Conservation (phyloP, 2,797 vertebrate species). For the Microtus obscurus region DNA sequence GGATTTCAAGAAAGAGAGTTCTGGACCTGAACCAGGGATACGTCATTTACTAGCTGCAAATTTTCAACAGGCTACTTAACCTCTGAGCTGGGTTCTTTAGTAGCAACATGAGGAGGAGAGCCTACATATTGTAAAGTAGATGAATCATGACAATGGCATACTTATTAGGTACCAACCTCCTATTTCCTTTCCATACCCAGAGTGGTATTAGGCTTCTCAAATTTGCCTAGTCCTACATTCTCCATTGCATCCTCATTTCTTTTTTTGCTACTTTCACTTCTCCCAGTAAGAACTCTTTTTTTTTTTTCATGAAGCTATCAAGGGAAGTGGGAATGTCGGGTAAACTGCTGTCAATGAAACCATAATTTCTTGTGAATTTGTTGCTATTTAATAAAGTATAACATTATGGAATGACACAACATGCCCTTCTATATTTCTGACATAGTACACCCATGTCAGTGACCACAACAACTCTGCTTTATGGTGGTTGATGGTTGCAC, state of each 20-base stretch:
- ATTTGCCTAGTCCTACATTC: neutral
- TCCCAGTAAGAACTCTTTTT: neutral
- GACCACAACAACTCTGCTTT: neutral
- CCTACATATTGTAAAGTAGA: neutral
- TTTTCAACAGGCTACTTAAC: slow-evolving; percentile 30
- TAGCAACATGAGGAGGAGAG: neutral
- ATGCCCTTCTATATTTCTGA: neutral
- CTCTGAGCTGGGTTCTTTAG: slow-evolving; percentile 1
- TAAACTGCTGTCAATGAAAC: neutral
- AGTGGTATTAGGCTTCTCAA: neutral
- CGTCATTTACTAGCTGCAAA: neutral
- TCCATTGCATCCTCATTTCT: neutral
- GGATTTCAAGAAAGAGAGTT: slow-evolving; percentile 38
- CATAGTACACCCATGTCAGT: neutral
- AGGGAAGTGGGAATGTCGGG: neutral
- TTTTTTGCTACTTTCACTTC: neutral
- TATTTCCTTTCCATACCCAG: neutral
- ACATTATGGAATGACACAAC: neutral
- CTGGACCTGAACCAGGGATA: slow-evolving; percentile 31
- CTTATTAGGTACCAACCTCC: neutral
- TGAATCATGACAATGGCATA: neutral
- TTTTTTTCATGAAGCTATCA: slow-evolving; percentile 49
- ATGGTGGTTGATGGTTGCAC: neutral
- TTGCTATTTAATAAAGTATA: neutral
- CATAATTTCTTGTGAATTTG: neutral